A percentile compares a stretch with the other conserved stretches of the same genome.
Conservation (phyloP, 2,888 invertebrate species). For the Formica aserva region DNA sequence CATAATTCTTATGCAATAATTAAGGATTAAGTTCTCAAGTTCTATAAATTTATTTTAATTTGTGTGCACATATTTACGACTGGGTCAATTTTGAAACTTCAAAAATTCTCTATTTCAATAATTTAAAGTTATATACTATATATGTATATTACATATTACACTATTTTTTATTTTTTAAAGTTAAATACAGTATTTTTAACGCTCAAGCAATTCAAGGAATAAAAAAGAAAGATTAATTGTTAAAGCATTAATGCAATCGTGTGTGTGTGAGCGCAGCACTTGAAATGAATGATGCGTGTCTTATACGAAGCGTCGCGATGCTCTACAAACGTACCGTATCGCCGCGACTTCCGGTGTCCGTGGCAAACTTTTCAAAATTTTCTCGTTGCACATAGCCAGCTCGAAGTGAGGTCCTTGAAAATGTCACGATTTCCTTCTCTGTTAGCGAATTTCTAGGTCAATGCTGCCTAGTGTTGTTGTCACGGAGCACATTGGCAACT, state of each 20-base stretch:
- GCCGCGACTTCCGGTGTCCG: slow-evolving; percentile 23
- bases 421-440: slow-evolving; percentile 63
- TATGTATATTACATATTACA: not conserved
- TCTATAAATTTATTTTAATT: not conserved
- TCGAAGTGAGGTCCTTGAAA: slow-evolving; percentile 56
- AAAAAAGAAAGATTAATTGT: not conserved
- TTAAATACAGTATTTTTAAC: not conserved
- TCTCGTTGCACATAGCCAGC: slow-evolving; percentile 29
- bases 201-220: not conserved
- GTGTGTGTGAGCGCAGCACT: not conserved
- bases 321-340: slow-evolving; percentile 45
- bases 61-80: not conserved
- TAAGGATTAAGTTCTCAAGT: not conserved
- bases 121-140: too few species aligned
- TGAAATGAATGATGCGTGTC: slow-evolving; percentile 13
- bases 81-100: not conserved
- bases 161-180: not conserved
- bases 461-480: slow-evolving; percentile 68
- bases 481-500: slow-evolving; percentile 18
- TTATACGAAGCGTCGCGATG: slow-evolving; percentile 34
- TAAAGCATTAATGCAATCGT: not conserved
- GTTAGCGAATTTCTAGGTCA: slow-evolving; percentile 77
- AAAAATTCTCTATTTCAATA: not conserved
- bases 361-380: slow-evolving; percentile 32
- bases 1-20: not conserved